A percentile compares a stretch with the other conserved stretches of the same genome.
Evolutionary conservation across 92 coral and sea anemone species (phyloP).

Genomic region (Zoanthus gigantus): DNA sequence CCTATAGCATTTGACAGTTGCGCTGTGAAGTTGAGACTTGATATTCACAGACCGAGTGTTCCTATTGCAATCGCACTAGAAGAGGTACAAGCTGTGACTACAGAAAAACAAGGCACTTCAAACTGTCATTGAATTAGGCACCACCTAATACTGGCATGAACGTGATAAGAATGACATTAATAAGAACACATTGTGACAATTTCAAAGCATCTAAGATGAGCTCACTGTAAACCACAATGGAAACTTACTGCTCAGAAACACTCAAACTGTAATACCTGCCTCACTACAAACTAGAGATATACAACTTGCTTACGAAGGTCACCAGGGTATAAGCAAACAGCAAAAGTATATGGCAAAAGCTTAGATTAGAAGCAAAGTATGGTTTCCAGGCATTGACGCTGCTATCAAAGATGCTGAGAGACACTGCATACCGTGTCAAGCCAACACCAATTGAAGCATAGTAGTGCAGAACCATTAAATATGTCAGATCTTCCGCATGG

Average conservation of each 20-base stretch:
- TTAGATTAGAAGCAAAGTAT: constrained; percentile 22
- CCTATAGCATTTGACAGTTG: background rate
- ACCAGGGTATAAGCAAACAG: too few species aligned
- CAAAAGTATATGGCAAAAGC: constrained; percentile 12
- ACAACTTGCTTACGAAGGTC: constrained; percentile 16
- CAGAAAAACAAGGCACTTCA: constrained; percentile 34
- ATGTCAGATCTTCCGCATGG: constrained; percentile 41
- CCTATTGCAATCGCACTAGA: constrained; percentile 25
- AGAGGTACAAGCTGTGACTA: constrained; percentile 39
- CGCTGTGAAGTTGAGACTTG: constrained; percentile 38
- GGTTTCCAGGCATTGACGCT: background rate
- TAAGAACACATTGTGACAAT: constrained; percentile 16
- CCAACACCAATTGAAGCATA: constrained; percentile 5
- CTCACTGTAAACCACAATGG: constrained; percentile 20
- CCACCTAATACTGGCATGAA: constrained; percentile 13
- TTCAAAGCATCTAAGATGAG: background rate
- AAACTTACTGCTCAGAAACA: background rate
- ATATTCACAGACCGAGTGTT: background rate
- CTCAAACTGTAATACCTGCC: constrained; percentile 42
- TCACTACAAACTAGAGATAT: constrained; percentile 40
- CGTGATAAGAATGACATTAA: background rate
- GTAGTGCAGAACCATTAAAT: constrained; percentile 25
- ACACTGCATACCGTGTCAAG: constrained; percentile 47
- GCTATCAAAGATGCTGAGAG: constrained; percentile 6
- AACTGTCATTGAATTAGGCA: constrained; percentile 13